Percentiles rank a stretch among this genome's conserved stretches.
These are phyloP conservation scores for Charaxes varanes DNA, from an alignment of 1,140 invertebrate genomes.

Conservation along the genomic window DNA sequence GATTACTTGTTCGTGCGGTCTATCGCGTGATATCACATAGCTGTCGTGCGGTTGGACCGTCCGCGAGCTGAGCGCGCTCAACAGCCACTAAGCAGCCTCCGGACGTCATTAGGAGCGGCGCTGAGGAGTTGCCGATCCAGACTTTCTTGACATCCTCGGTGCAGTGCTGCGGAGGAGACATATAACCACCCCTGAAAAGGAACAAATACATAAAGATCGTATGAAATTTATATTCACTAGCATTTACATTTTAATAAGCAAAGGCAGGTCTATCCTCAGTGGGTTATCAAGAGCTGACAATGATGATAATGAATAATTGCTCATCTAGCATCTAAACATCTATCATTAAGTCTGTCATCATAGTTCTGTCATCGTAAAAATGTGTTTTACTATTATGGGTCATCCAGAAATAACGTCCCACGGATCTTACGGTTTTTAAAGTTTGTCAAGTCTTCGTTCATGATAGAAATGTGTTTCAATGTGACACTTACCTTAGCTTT, in stretches of 20 bases:
- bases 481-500: slow-evolving; percentile 47
- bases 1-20: slow-evolving; percentile 29
- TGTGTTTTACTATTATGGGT: too few species aligned
- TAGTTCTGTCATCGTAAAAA: background rate
- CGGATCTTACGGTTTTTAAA: too few species aligned
- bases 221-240: too few species aligned
- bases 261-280: background rate
- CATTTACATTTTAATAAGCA: background rate
- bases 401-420: too few species aligned
- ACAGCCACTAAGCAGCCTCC: slow-evolving; percentile 57
- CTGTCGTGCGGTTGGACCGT: slow-evolving; percentile 29
- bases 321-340: too few species aligned
- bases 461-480: background rate
- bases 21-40: slow-evolving; percentile 64
- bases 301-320: too few species aligned
- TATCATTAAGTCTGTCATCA: background rate
- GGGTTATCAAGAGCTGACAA: background rate
- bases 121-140: slow-evolving; percentile 47
- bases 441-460: too few species aligned
- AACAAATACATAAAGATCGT: too few species aligned
- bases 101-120: slow-evolving; percentile 52
- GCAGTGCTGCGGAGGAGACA: slow-evolving; percentile 49
- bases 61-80: slow-evolving; percentile 52
- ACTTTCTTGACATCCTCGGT: slow-evolving; percentile 62
- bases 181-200: slow-evolving; percentile 57